Base-by-base conservation (phyloP, 92 coral and sea anemone genomes). In the Heliopora coerulea region DNA sequence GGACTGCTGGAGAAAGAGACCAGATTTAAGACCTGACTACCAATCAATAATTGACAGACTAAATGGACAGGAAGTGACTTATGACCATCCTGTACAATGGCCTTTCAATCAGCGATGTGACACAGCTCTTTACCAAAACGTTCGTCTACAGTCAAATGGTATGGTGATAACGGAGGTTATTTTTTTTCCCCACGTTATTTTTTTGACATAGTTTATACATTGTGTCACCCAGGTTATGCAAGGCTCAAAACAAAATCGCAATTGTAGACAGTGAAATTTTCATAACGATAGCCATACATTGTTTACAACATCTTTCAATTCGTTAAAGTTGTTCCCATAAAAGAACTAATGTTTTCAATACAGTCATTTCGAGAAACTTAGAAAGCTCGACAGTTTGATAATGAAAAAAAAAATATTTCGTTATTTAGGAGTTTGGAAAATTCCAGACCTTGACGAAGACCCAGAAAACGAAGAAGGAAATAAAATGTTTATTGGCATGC, bases 1-100 rank as follows among this genome's bases (percentile, higher is more conserved):
- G 63, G 87, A 82, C 59, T 95, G 99, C 60, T 95, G 99, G 99
- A 44, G 60, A n/a, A 83, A 74, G 80, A 82, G 86, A 21, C 88
- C 88, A 6, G 82, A 80, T 14, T 85, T 86, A 29, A 87, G 99
- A 25, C 85, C 84, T 41, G 83, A 75, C 34, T 95, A 87, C 73
- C 61, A 59, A 27, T 44, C 66, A 13, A 86, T 95, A 42, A 68
- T 78, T n/a, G 48, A 72, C 42, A 87, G 97, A 1, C 48, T 95
- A 24, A 75, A 87, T 31, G 84, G 91, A 75, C 90, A 96, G 20
- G 88, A 83, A 62, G 82, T 85, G 18, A 68, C 77, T 67, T 90
- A 86, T 52, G 99, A 90, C 83, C 52, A 28, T 23, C 91, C 96
- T 0, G 79, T 68, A 29, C 39, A 84, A 33, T 20, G 50, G 11